Evolutionary conservation across 2,797 vertebrate species (phyloP).

Genomic region (Catostomus latipinnis): DNA sequence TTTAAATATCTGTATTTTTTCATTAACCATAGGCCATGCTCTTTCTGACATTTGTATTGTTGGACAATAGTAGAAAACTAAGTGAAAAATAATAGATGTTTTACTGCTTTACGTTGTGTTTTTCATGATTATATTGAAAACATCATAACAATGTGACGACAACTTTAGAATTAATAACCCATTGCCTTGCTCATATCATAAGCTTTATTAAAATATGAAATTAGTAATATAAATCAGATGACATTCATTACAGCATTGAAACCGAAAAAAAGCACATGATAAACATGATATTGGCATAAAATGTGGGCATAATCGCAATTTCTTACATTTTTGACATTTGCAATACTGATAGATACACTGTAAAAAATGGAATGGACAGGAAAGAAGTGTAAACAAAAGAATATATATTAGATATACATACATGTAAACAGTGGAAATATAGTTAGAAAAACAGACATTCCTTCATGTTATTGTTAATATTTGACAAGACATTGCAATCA

Average conservation of each 20-base stretch:
- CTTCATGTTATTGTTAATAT: background rate
- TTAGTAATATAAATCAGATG: background rate
- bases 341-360: constrained; percentile 29
- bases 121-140: background rate
- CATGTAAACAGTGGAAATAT: constrained; percentile 11
- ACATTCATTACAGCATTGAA: background rate
- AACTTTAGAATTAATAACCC: background rate
- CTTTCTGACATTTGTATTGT: too few species aligned
- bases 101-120: background rate
- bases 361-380: background rate
- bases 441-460: constrained; percentile 22
- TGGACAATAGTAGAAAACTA: too few species aligned
- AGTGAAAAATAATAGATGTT: background rate
- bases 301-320: background rate
- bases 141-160: background rate
- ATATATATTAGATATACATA: constrained; percentile 22
- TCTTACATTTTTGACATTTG: background rate
- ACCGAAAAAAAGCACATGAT: background rate
- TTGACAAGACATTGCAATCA: background rate
- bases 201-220: constrained; percentile 13
- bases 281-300: background rate
- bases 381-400: constrained; percentile 15
- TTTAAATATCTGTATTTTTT: background rate
- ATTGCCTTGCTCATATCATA: background rate
- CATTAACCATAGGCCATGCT: background rate